These are phyloP conservation scores for Eledona agricola DNA, from an alignment of 2,888 invertebrate genomes.

Conservation along the genomic window DNA sequence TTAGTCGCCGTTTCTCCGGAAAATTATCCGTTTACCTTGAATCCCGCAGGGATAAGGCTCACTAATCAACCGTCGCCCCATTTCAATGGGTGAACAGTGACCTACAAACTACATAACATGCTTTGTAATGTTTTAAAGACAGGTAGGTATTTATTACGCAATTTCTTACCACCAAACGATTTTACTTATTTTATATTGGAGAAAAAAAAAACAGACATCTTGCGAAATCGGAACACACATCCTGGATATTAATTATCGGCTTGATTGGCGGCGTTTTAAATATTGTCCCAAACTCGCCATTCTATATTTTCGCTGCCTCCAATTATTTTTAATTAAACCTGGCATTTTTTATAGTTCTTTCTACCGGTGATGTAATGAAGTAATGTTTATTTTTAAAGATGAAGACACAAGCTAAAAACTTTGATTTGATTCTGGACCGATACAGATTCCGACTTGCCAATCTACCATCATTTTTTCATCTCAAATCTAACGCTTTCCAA, in stretches of 20 bases:
- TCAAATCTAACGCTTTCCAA: too few species aligned
- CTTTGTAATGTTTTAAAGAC: too few species aligned
- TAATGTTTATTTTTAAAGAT: slow-evolving; percentile 38
- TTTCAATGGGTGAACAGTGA: slow-evolving; percentile 25
- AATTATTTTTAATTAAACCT: slow-evolving; percentile 32
- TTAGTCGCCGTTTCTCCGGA: slow-evolving; percentile 28
- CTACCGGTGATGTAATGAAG: slow-evolving; percentile 26
- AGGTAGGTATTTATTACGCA: slow-evolving; percentile 20
- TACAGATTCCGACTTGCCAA: slow-evolving; percentile 11
- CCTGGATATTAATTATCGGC: slow-evolving; percentile 17
- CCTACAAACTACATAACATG: slow-evolving; percentile 30
- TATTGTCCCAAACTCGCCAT: slow-evolving; percentile 12
- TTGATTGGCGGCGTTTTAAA: slow-evolving; percentile 8
- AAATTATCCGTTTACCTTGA: slow-evolving; percentile 34
- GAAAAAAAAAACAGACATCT: too few species aligned
- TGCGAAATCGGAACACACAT: slow-evolving; percentile 19
- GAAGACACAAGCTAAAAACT: slow-evolving; percentile 29
- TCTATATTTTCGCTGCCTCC: slow-evolving; percentile 21
- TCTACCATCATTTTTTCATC: too few species aligned
- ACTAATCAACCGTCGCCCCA: slow-evolving; percentile 26
- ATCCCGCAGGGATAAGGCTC: slow-evolving; percentile 18
- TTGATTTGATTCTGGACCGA: slow-evolving; percentile 18
- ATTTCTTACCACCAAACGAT: too few species aligned
- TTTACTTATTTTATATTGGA: too few species aligned
- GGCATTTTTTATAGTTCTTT: slow-evolving; percentile 25